Base-by-base conservation (phyloP, 2,888 invertebrate species). In the Caenorhabditis sp. region DNA sequence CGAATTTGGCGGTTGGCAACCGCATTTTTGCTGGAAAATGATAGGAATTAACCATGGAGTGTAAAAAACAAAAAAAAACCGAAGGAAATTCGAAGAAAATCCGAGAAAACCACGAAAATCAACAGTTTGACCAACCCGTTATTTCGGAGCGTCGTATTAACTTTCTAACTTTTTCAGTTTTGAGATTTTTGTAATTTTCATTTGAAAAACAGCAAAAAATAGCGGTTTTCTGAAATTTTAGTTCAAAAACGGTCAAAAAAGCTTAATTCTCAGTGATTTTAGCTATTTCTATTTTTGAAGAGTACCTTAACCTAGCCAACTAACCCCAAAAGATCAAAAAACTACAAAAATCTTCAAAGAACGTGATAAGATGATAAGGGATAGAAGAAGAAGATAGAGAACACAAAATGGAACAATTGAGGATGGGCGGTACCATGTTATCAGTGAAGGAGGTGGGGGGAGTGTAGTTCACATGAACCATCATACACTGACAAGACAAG, bases 1-100 rank as follows among this genome's bases (percentile, higher is more conserved):
- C 77, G 64, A 68, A 82, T 50, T 77, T 71, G 11, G 71, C 67
- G 47, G 77, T 72, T 20, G 53, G 56, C 37, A 82, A 26, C 47
- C 70, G 64, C 81, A 81, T 81, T 64, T 50, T 62, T n/a, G n/a
- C n/a, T n/a, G n/a, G n/a, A n/a, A n/a, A n/a, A n/a, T n/a, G n/a
- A n/a, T n/a, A n/a, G n/a, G n/a, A n/a, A n/a, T n/a, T n/a, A n/a
- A n/a, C n/a, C n/a, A n/a, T n/a, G n/a, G n/a, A n/a, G n/a, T n/a
- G n/a, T n/a, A n/a, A n/a, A n/a, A n/a, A n/a, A n/a, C n/a, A n/a
- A n/a, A n/a, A n/a, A n/a, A n/a, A n/a, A 32, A 9, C 9, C 9
- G 32, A 32, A 32, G 9, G 32, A 6, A 6, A 6, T 32, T 32
- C 13, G 40, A 5, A 2, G 13, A 40, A 40, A 40, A 40, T 40